These are phyloP conservation scores for Phyllostomus discolor DNA, from an alignment of 2,113 vertebrate genomes.

Conservation along the genomic window DNA sequence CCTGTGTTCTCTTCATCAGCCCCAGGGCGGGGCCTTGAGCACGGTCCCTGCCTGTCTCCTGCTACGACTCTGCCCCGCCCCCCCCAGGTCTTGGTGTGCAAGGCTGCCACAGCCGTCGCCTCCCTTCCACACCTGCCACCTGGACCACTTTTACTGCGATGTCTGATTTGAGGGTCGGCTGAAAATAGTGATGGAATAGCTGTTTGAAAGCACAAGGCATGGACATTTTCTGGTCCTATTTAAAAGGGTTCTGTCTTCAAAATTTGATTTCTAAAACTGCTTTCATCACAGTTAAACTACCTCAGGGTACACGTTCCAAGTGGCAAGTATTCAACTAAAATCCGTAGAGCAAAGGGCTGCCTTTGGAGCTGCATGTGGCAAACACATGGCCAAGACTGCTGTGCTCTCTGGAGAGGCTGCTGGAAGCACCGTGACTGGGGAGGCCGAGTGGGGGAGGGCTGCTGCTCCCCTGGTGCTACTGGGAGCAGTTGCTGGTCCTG, in stretches of 20 bases:
- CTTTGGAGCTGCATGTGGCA: background rate
- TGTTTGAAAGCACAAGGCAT: background rate
- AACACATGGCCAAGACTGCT: background rate
- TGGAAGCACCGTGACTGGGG: background rate
- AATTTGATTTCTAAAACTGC: background rate
- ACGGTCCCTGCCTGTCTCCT: accelerated
- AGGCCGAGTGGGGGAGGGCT: background rate
- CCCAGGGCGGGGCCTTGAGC: background rate
- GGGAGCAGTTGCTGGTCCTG: background rate
- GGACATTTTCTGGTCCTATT: background rate
- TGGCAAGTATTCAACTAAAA: background rate
- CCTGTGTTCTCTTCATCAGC: background rate
- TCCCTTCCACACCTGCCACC: background rate
- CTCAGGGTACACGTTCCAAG: background rate
- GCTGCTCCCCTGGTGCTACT: accelerated
- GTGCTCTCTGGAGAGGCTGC: background rate
- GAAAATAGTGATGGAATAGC: background rate
- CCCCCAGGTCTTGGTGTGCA: accelerated
- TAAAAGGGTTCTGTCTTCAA: constrained; percentile 18
- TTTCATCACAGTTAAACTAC: background rate
- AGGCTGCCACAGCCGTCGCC: background rate
- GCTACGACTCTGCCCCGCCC: background rate
- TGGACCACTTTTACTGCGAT: background rate
- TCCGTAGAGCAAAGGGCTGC: background rate
- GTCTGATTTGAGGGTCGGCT: background rate